phyloP scores from a whole-genome alignment of 2,113 vertebrate species.

The Fulica atra region DNA sequence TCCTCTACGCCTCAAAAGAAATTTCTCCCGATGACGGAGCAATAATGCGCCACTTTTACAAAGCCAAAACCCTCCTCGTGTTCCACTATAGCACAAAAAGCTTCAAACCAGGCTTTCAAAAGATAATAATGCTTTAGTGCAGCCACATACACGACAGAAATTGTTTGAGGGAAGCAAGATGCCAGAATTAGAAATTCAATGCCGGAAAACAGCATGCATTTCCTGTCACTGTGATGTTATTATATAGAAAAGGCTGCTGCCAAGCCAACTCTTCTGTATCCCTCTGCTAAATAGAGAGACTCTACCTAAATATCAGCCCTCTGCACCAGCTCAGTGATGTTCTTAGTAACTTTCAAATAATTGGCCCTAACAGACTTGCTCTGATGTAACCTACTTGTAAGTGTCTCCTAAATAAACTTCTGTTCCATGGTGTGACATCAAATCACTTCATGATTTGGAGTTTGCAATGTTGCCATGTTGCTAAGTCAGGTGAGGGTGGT shows the following conservation, averaged over 20 bases:
- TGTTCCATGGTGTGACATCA: background rate
- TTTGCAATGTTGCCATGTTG: background rate
- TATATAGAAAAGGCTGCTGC: constrained; percentile 23
- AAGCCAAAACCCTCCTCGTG: background rate
- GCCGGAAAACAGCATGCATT: constrained; percentile 30
- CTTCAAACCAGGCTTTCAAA: constrained; percentile 41
- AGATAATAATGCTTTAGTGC: constrained; percentile 39
- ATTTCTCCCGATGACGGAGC: background rate
- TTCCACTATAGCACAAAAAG: background rate
- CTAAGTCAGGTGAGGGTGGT: background rate
- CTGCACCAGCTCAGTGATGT: background rate
- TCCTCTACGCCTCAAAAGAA: background rate
- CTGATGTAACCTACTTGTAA: background rate
- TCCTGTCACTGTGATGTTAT: constrained; percentile 36
- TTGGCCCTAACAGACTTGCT: background rate
- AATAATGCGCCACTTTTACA: background rate
- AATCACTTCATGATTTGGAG: background rate
- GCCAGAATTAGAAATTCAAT: constrained; percentile 56
- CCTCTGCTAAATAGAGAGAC: background rate
- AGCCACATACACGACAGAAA: constrained; percentile 8
- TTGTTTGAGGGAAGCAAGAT: constrained; percentile 35
- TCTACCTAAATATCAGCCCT: background rate
- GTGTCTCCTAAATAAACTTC: background rate
- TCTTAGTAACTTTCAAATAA: background rate
- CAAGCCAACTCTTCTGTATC: background rate